Percentiles rank a stretch among this genome's conserved stretches.
phyloP scores from a whole-genome alignment of 2,797 vertebrate genomes.

The Sebastes glaucus region DNA sequence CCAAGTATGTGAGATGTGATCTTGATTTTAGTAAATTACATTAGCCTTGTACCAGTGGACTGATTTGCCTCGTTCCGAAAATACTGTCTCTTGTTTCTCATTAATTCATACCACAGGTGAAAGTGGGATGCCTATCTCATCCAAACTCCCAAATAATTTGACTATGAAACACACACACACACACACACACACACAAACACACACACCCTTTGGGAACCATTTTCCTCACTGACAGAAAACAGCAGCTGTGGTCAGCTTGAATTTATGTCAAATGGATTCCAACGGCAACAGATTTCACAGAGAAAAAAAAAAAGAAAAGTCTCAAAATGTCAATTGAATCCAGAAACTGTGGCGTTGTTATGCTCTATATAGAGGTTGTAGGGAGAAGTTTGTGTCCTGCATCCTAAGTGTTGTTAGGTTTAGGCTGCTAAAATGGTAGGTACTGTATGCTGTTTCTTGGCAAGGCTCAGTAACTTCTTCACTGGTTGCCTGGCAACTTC shows the following conservation, averaged over 20 bases:
- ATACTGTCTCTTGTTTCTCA: not conserved
- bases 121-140: not conserved
- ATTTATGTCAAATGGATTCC: not conserved
- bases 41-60: not conserved
- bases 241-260: not conserved
- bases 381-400: not conserved
- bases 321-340: not conserved
- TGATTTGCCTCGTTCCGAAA: not conserved
- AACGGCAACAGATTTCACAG: not conserved
- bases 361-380: not conserved
- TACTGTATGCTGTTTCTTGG: not conserved
- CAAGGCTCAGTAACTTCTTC: not conserved
- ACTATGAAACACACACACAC: not conserved
- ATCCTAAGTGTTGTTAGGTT: not conserved
- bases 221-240: not conserved
- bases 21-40: not conserved
- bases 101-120: not conserved
- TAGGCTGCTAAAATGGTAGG: not conserved
- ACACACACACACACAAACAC: not conserved
- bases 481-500: slow-evolving; percentile 1
- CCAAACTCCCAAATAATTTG: not conserved
- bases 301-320: not conserved
- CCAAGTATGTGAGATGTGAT: not conserved
- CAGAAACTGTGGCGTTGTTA: not conserved
- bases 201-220: not conserved